Evolutionary conservation across 92 coral and sea anemone genomes (phyloP), one percentile per base, ranked within the genome.

Genomic region (Epizoanthus illoricatus): DNA sequence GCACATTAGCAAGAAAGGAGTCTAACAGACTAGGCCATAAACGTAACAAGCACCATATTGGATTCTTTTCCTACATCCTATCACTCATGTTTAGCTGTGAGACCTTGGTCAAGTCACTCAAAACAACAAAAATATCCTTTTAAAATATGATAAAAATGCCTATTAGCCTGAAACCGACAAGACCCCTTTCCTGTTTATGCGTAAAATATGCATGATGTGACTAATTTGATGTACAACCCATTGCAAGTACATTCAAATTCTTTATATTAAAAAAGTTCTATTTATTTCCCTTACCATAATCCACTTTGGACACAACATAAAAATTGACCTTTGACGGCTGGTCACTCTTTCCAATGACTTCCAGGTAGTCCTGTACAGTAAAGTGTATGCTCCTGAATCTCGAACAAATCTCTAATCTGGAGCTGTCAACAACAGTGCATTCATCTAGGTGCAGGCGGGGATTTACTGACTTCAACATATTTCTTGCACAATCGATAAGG

Each of bases 281-380:
- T 3, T 15, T n/a, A 39, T 40, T 42, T 21, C 16, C 40, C 76
- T 71, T 71, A 71, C 76, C 76, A 47, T 71, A 71, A 18, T 71
- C 76, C 20, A 4, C 21, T 21, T 41, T 71, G 56, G 75, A 12
- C 15, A 71, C 75, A 71, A 42, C 75, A 71, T 71, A 43, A 16
- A 41, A 71, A 71, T 71, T 71, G 9, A 47, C 58, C 58, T 71
- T 71, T 17, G 76, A 71, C 52, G 60, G 59, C 76, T 45, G 60
- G 76, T 71, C 60, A 71, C 60, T 71, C 10, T 71, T 71, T 12
- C 76, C 76, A 71, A 71, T 71, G 9, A 18, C 15, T 11, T 71
- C 76, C 17, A 71, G n/a, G 58, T 71, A 47, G 11, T 71, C 76
- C 58, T 71, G 60, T 10, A 47, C 76, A 6, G 58, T 71, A 20